These are phyloP conservation scores for Salmo trutta DNA, from an alignment of 2,797 vertebrate species.

Conservation along the genomic window DNA sequence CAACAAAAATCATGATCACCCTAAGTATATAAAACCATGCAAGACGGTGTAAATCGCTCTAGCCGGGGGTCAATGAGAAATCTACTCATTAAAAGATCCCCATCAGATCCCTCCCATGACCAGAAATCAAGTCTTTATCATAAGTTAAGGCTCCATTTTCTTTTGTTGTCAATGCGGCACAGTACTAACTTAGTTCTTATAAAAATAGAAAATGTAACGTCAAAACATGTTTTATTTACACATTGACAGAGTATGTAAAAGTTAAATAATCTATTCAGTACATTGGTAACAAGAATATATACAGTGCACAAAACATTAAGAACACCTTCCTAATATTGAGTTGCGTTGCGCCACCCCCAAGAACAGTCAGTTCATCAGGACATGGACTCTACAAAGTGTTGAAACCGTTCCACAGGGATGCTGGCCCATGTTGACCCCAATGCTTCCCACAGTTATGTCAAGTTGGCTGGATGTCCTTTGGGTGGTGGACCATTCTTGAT, in stretches of 20 bases:
- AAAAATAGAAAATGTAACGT: constrained; percentile 79
- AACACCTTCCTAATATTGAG: constrained; percentile 40
- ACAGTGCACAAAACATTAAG: constrained; percentile 61
- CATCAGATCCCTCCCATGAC: constrained; percentile 72
- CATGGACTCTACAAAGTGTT: too few relatives aligned
- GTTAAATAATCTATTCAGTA: constrained; percentile 69
- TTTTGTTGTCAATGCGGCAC: constrained; percentile 73
- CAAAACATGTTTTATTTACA: constrained; percentile 75
- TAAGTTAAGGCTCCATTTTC: constrained; percentile 85
- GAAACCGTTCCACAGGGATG: too few relatives aligned
- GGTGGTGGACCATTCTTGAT: too few relatives aligned
- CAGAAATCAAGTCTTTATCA: constrained; percentile 79
- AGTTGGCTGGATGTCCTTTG: too few relatives aligned
- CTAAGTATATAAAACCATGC: constrained; percentile 57
- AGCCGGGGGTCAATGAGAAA: constrained; percentile 48
- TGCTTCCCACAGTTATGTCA: too few relatives aligned
- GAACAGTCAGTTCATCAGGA: not conserved
- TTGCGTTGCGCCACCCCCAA: too few relatives aligned
- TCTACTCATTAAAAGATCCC: constrained; percentile 40
- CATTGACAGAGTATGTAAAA: constrained; percentile 72
- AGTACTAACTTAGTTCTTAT: constrained; percentile 73
- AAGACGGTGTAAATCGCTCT: constrained; percentile 51
- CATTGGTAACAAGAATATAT: constrained; percentile 75
- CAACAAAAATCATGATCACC: constrained; percentile 26
- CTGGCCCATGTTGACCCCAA: too few relatives aligned